phyloP scores from a whole-genome alignment of 2,113 vertebrate species.

The Rallus limicola region DNA sequence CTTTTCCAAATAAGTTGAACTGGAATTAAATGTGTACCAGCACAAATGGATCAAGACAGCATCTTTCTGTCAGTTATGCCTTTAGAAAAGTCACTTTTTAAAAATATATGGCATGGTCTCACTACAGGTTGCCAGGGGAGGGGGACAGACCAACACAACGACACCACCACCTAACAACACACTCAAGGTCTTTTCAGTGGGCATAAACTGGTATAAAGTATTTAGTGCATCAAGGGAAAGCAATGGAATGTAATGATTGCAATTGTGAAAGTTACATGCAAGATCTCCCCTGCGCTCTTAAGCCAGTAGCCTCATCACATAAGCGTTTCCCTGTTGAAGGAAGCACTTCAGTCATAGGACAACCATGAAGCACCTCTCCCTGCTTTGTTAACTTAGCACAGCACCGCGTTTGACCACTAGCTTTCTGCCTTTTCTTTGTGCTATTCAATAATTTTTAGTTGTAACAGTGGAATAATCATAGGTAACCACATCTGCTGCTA shows the following conservation, averaged over 20 bases:
- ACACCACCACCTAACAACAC: neutral
- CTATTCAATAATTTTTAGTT: neutral
- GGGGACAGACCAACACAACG: neutral
- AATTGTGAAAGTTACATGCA: neutral
- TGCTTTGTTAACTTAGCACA: neutral
- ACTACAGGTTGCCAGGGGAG: neutral
- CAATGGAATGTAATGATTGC: neutral
- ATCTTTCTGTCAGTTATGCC: neutral
- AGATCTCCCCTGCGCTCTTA: neutral
- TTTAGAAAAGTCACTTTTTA: neutral
- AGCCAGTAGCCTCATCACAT: fast-evolving
- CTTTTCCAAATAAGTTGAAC: neutral
- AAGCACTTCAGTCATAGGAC: neutral
- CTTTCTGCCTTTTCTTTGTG: neutral
- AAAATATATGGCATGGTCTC: neutral
- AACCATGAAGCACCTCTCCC: neutral
- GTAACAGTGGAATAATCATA: neutral
- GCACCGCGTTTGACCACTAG: neutral
- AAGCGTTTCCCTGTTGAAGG: neutral
- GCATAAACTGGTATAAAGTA: neutral
- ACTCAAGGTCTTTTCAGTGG: neutral
- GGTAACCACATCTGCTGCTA: neutral
- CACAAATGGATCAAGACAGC: neutral
- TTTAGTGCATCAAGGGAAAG: neutral
- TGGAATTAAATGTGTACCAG: neutral